Conservation (phyloP, 2,888 invertebrate genomes). For the Helleia helle region DNA sequence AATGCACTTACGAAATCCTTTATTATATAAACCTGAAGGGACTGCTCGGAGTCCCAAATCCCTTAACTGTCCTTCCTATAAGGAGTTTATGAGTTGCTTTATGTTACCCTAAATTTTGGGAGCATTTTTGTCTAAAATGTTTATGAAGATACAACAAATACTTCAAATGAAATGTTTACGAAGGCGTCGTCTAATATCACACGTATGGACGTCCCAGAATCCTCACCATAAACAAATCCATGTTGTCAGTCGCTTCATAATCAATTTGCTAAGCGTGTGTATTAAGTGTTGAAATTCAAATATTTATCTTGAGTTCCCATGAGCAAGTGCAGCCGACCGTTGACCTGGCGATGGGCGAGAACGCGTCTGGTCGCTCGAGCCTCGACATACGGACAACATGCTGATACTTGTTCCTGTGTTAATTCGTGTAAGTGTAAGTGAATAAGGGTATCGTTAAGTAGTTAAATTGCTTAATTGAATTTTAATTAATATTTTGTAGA, state of each 20-base stretch:
- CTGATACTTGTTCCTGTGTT: constrained; percentile 12
- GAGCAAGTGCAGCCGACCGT: constrained; percentile 68
- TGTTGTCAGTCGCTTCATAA: constrained; percentile 46
- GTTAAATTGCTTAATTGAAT: no score
- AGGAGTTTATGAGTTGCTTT: constrained; percentile 4
- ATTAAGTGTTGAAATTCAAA: constrained; percentile 72
- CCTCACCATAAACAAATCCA: constrained; percentile 39
- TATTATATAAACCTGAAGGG: not conserved
- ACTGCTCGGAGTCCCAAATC: not conserved
- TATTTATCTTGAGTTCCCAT: constrained; percentile 69
- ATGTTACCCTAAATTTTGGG: constrained; percentile 2
- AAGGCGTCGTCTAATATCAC: constrained; percentile 6
- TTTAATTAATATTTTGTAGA: no score
- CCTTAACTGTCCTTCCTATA: not conserved
- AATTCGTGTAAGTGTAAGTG: constrained; percentile 18
- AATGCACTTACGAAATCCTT: constrained; percentile 7
- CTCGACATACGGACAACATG: no score
- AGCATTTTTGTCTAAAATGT: not conserved
- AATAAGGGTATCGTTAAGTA: constrained; percentile 20
- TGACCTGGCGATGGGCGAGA: constrained; percentile 47
- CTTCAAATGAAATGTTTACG: not conserved
- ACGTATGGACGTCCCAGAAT: constrained; percentile 29
- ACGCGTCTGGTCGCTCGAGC: constrained; percentile 29
- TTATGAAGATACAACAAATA: not conserved
- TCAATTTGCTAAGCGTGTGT: constrained; percentile 69